phyloP scores from a whole-genome alignment of 2,888 invertebrate genomes.

The Prosopocoilus inquinatus region DNA sequence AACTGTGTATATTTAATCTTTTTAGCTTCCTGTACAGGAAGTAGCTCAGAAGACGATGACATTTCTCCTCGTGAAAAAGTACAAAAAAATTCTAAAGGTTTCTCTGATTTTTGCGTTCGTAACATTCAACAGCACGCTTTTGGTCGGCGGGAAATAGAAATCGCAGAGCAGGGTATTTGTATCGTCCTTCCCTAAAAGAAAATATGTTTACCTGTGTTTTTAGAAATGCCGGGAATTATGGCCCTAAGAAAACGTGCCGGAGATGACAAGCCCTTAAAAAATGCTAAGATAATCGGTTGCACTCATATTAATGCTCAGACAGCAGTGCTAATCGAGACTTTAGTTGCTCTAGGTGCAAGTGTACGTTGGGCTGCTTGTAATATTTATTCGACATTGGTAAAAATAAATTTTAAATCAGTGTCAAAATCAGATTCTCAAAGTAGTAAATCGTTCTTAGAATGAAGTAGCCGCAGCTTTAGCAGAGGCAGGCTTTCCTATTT shows the following conservation, averaged over 20 bases:
- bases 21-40: conserved; percentile 64
- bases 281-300: conserved; percentile 93
- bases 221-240: conserved; percentile 98
- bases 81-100: conserved; percentile 82
- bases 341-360: conserved; percentile 84
- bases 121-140: conserved; percentile 92
- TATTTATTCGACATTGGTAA: conserved; percentile 91
- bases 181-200: background rate
- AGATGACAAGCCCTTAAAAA: conserved; percentile 92
- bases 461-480: conserved; percentile 96
- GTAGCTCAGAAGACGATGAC: conserved; percentile 91
- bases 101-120: conserved; percentile 89
- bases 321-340: conserved; percentile 89
- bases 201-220: conserved; percentile 16
- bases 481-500: conserved; percentile 84
- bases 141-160: conserved; percentile 94
- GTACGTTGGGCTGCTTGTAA: conserved; percentile 97
- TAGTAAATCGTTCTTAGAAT: conserved; percentile 60
- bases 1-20: conserved; percentile 7
- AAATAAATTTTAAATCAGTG: conserved; percentile 5
- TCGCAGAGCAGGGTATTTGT: conserved; percentile 82
- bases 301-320: conserved; percentile 99
- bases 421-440: conserved; percentile 2
- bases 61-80: conserved; percentile 90
- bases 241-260: conserved; percentile 87